A percentile compares a stretch with the other conserved stretches of the same genome.
Evolutionary conservation across 2,888 invertebrate species (phyloP).

Genomic region (Terebella lapidaria): DNA sequence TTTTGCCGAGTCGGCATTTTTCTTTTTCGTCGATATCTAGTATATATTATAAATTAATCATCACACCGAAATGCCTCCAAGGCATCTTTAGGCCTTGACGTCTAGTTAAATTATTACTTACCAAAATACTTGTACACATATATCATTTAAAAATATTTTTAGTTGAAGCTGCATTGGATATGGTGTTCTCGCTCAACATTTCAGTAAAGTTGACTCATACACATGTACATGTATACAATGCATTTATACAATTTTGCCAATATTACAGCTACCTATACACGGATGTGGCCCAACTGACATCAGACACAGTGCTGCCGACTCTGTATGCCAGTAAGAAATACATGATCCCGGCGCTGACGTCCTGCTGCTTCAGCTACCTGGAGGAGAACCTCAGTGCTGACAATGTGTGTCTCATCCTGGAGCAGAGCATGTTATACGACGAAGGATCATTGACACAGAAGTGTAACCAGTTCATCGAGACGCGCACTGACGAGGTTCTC

Average conservation of each 20-base stretch:
- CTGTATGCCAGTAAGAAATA: slow-evolving; percentile 72
- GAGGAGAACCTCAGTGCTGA: slow-evolving; percentile 63
- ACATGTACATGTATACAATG: slow-evolving; percentile 21
- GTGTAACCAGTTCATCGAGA: slow-evolving; percentile 64
- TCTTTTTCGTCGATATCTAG: too few species aligned
- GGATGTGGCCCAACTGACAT: slow-evolving; percentile 60
- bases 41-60: too few species aligned
- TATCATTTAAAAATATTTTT: too few species aligned
- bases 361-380: slow-evolving; percentile 65
- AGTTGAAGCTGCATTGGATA: too few species aligned
- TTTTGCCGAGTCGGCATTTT: too few species aligned
- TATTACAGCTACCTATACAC: slow-evolving; percentile 62
- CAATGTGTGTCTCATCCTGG: slow-evolving; percentile 56
- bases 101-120: too few species aligned
- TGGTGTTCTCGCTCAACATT: too few species aligned
- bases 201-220: too few species aligned
- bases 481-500: slow-evolving; percentile 59
- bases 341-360: slow-evolving; percentile 66
- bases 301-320: slow-evolving; percentile 64
- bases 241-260: neutral
- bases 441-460: slow-evolving; percentile 61
- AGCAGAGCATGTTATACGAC: slow-evolving; percentile 32
- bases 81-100: too few species aligned
- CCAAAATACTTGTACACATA: too few species aligned
- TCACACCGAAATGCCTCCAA: too few species aligned